Evolutionary conservation across 2,113 vertebrate species (phyloP).

Genomic region (Narcine bancroftii): DNA sequence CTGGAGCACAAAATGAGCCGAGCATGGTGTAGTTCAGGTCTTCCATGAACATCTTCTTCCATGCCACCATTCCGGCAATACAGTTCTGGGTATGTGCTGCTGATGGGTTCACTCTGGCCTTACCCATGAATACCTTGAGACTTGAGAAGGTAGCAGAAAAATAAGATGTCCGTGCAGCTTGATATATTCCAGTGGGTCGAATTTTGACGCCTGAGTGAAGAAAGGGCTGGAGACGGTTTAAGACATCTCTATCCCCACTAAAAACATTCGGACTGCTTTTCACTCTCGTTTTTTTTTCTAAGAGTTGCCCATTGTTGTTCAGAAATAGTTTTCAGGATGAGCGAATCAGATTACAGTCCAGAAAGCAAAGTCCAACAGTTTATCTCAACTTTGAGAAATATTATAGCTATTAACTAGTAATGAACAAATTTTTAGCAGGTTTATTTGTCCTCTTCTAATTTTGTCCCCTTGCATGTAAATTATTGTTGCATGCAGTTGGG

Average conservation of each 20-base stretch:
- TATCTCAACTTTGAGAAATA: neutral
- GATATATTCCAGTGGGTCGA: neutral
- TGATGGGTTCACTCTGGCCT: neutral
- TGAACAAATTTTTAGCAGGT: neutral
- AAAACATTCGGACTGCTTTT: neutral
- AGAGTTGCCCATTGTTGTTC: neutral
- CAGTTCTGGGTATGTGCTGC: neutral
- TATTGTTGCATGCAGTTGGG: too few species aligned
- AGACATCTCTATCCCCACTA: neutral
- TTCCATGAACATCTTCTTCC: neutral
- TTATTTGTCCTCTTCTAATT: neutral
- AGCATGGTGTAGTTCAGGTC: neutral
- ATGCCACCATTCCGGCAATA: neutral
- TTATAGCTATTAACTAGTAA: neutral
- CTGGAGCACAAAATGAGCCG: constrained; percentile 5
- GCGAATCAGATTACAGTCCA: neutral
- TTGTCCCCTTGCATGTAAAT: too few species aligned
- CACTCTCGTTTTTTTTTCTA: neutral
- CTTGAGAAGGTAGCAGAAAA: neutral
- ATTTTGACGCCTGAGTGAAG: neutral
- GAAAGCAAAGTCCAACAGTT: neutral
- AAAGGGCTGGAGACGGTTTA: neutral
- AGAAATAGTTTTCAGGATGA: neutral
- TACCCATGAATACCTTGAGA: neutral
- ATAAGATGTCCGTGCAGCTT: neutral